Evolutionary conservation across 2,113 vertebrate species (phyloP).

Genomic region (Axis porcinus): DNA sequence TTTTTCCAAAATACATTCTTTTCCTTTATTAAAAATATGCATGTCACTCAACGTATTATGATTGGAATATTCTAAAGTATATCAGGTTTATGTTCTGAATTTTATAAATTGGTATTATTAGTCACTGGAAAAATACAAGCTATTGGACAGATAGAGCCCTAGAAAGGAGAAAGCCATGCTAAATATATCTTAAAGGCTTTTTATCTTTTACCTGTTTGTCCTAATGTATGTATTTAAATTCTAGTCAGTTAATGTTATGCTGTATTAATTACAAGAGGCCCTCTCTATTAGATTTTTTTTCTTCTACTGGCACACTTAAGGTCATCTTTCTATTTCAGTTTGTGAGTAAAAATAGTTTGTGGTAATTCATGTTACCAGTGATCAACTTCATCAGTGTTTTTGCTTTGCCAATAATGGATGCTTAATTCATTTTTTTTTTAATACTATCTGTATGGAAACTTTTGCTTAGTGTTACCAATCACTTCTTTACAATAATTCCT

Average conservation of each 20-base stretch:
- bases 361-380: neutral
- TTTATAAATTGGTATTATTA: neutral
- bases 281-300: neutral
- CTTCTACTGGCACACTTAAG: neutral
- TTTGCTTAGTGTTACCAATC: neutral
- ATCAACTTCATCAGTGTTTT: slow-evolving; percentile 8
- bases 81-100: neutral
- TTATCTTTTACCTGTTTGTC: neutral
- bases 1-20: neutral
- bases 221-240: neutral
- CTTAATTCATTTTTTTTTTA: neutral
- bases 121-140: neutral
- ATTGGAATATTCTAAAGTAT: neutral
- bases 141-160: neutral
- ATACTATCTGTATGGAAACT: neutral
- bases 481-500: neutral
- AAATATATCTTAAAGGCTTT: neutral
- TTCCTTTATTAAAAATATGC: neutral
- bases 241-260: neutral
- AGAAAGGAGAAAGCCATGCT: neutral
- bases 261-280: neutral
- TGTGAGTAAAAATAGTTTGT: slow-evolving; percentile 14
- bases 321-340: neutral
- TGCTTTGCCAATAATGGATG: neutral
- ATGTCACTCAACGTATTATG: neutral